Conservation (phyloP, 2,113 vertebrate genomes). For the Paedocypris sp. region DNA sequence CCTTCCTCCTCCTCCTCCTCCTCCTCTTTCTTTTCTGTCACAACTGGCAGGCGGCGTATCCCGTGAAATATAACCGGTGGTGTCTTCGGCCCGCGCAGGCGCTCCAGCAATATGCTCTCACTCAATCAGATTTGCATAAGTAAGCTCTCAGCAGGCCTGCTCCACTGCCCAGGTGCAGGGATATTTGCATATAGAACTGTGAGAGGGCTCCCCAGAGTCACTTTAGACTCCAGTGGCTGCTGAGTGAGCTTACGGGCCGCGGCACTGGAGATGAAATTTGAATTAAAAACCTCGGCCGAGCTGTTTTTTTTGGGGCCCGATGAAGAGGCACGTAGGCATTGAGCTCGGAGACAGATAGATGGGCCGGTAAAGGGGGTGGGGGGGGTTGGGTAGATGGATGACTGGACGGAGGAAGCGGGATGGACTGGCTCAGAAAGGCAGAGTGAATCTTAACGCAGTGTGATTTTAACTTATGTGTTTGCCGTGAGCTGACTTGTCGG, state of each 20-base stretch:
- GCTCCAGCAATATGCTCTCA: conserved; percentile 91
- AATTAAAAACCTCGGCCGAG: conserved; percentile 82
- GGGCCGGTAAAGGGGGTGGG: conserved; percentile 1
- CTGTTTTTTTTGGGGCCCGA: conserved; percentile 48
- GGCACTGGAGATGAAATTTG: conserved; percentile 92
- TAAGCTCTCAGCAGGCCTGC: conserved; percentile 96
- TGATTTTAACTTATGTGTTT: conserved; percentile 19
- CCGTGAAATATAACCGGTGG: conserved; percentile 86
- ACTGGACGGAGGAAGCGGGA: conserved; percentile 22
- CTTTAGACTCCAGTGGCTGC: conserved; percentile 97
- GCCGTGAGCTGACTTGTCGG: not conserved
- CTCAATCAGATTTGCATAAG: conserved; percentile 99
- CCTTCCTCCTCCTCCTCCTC: conserved; percentile 15
- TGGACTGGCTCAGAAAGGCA: not conserved
- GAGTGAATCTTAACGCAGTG: conserved; percentile 3
- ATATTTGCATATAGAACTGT: conserved; percentile 99
- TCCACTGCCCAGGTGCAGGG: conserved; percentile 96
- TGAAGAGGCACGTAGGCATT: conserved; percentile 13
- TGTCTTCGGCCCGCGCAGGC: conserved; percentile 65
- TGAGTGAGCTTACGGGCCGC: conserved; percentile 83
- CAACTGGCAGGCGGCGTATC: conserved; percentile 55
- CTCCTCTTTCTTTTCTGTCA: conserved; percentile 25
- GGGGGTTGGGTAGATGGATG: conserved; percentile 17
- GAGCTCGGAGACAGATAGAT: conserved; percentile 27
- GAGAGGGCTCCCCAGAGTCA: conserved; percentile 96